A percentile compares a stretch with the other conserved stretches of the same genome.
phyloP scores from a whole-genome alignment of 2,888 invertebrate genomes.

The Pseudococcus viburni region DNA sequence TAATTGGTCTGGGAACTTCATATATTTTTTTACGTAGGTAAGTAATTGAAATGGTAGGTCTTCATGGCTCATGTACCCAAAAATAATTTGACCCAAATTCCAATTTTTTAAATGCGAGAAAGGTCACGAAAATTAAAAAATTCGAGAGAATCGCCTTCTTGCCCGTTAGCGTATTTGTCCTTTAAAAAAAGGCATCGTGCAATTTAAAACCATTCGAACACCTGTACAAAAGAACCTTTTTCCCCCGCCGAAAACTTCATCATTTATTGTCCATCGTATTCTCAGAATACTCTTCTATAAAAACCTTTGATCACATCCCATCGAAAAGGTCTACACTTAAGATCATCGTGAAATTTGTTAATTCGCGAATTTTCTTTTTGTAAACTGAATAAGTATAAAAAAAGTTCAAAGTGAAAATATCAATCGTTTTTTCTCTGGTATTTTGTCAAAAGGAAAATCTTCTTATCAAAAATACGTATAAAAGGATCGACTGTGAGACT shows the following conservation, averaged over 20 bases:
- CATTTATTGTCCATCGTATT: not conserved
- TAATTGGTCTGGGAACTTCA: too few relatives aligned
- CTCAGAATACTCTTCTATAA: not conserved
- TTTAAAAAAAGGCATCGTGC: not conserved
- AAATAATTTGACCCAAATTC: too few relatives aligned
- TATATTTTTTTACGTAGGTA: too few relatives aligned
- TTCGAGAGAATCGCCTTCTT: not conserved
- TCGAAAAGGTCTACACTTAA: conserved; percentile 3
- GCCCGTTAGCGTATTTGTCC: too few relatives aligned
- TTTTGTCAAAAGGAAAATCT: conserved; percentile 18
- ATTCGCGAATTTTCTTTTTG: not conserved
- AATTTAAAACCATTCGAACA: not conserved
- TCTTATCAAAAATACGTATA: conserved; percentile 11
- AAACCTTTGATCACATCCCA: not conserved
- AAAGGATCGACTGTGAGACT: not conserved
- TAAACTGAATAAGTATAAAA: not conserved
- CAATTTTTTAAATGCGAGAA: not conserved
- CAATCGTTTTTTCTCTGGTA: not conserved
- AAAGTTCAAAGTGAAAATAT: conserved; percentile 16
- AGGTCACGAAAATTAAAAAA: not conserved
- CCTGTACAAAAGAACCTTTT: not conserved
- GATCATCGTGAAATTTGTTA: not conserved
- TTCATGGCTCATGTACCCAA: too few relatives aligned
- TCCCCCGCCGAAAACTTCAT: not conserved
- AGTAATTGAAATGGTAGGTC: too few relatives aligned